Evolutionary conservation across 2,797 vertebrate species (phyloP).

Genomic region (Parotocinclus haroldoi): DNA sequence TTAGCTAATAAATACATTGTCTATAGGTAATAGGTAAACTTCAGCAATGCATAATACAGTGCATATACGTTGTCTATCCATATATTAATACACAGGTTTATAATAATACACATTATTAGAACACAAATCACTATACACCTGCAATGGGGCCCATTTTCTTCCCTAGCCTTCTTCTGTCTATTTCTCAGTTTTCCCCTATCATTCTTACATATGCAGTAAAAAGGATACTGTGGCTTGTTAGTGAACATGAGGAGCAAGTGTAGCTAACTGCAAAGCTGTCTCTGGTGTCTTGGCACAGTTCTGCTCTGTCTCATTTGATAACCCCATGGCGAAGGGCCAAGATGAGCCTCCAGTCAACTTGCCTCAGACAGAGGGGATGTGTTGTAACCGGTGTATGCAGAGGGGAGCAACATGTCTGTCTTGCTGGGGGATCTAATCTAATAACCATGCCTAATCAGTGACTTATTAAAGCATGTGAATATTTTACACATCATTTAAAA

Average conservation of each 20-base stretch:
- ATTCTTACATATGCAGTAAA: slow-evolving; percentile 19
- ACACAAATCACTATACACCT: neutral
- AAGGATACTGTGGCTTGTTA: slow-evolving; percentile 40
- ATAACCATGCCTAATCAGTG: slow-evolving; percentile 34
- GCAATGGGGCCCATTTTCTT: slow-evolving; percentile 1
- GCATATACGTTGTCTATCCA: slow-evolving; percentile 19
- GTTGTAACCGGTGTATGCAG: slow-evolving; percentile 41
- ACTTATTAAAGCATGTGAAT: slow-evolving; percentile 34
- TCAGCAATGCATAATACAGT: neutral
- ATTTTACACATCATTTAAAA: slow-evolving; percentile 7
- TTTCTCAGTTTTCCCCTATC: neutral
- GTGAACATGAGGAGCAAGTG: slow-evolving; percentile 48
- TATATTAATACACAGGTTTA: neutral
- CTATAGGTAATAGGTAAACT: too few relatives aligned
- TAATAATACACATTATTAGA: neutral
- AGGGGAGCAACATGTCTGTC: slow-evolving; percentile 26
- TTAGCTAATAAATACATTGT: too few relatives aligned
- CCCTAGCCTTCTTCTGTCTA: neutral
- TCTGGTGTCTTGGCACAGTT: slow-evolving; percentile 44
- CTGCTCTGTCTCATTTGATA: slow-evolving; percentile 46
- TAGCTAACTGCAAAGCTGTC: slow-evolving; percentile 44
- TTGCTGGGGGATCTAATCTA: slow-evolving; percentile 35
- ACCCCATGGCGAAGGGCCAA: slow-evolving; percentile 41
- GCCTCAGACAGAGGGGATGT: slow-evolving; percentile 37
- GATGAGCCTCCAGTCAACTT: slow-evolving; percentile 36